Evolutionary conservation across 2,888 invertebrate genomes (phyloP).

Genomic region (Elysia crispata): DNA sequence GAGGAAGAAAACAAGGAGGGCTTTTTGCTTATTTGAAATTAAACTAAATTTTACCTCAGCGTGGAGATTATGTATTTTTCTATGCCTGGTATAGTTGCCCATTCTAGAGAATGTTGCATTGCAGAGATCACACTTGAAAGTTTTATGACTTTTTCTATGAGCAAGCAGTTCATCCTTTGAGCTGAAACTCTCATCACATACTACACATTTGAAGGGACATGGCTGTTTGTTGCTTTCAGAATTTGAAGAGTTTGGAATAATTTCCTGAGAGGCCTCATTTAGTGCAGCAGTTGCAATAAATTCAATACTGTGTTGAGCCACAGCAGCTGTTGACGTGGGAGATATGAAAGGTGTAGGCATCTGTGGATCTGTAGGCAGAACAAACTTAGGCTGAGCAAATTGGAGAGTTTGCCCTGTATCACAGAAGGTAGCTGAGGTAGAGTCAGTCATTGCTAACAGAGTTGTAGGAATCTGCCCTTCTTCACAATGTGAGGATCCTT

Average conservation of each 20-base stretch:
- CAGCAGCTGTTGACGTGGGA: too few species aligned
- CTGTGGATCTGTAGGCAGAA: too few species aligned
- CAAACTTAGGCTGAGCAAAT: background rate
- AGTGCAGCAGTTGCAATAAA: background rate
- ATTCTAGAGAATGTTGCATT: constrained; percentile 65
- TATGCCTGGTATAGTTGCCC: constrained; percentile 69
- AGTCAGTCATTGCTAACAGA: background rate
- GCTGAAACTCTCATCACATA: constrained; percentile 30
- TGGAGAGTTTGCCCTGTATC: background rate
- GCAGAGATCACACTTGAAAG: constrained; percentile 69
- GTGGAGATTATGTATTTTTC: constrained; percentile 67
- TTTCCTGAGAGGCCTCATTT: background rate
- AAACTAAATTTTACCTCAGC: constrained; percentile 46
- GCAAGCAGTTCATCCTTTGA: constrained; percentile 25
- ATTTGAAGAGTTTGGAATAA: background rate
- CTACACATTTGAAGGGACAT: constrained; percentile 10
- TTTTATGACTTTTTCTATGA: constrained; percentile 36
- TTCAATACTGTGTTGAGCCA: background rate
- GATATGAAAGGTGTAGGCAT: too few species aligned
- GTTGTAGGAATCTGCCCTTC: background rate
- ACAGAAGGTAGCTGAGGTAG: background rate
- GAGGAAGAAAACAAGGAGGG: too few species aligned
- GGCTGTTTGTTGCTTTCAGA: background rate
- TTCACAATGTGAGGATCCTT: background rate
- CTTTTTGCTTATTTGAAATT: too few species aligned